Evolutionary conservation across 1,140 invertebrate genomes (phyloP).

Genomic region (Lamellibrachia luymesi): DNA sequence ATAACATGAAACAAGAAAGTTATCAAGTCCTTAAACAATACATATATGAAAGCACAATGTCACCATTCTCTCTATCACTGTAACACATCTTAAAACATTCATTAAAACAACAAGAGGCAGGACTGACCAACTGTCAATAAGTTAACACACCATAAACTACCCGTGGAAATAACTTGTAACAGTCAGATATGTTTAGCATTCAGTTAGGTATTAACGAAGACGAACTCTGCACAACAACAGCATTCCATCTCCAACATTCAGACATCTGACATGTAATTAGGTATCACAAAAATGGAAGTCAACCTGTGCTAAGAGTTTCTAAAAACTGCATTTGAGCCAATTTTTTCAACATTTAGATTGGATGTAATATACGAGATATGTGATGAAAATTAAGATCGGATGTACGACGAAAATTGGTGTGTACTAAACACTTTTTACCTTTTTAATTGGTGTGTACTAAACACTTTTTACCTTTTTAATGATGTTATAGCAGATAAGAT

Average conservation of each 20-base stretch:
- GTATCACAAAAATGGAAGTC: neutral
- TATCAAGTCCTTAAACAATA: neutral
- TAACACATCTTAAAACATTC: neutral
- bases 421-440: neutral
- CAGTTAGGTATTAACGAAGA: neutral
- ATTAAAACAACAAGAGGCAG: neutral
- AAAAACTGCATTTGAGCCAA: too few species aligned
- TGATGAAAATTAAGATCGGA: neutral
- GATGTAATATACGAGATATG: neutral
- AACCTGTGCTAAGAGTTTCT: neutral
- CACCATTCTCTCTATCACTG: neutral
- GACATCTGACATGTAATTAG: neutral
- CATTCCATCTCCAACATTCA: neutral
- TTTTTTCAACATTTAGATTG: too few species aligned
- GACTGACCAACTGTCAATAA: neutral
- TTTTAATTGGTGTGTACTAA: neutral
- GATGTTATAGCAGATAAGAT: neutral
- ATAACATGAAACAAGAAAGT: neutral
- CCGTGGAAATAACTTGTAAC: neutral
- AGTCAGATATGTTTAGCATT: neutral
- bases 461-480: neutral
- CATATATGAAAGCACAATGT: neutral
- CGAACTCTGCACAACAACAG: neutral
- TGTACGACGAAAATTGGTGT: too few species aligned
- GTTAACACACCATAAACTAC: neutral